Conservation (phyloP, 2,113 vertebrate species). For the Meriones unguiculatus region DNA sequence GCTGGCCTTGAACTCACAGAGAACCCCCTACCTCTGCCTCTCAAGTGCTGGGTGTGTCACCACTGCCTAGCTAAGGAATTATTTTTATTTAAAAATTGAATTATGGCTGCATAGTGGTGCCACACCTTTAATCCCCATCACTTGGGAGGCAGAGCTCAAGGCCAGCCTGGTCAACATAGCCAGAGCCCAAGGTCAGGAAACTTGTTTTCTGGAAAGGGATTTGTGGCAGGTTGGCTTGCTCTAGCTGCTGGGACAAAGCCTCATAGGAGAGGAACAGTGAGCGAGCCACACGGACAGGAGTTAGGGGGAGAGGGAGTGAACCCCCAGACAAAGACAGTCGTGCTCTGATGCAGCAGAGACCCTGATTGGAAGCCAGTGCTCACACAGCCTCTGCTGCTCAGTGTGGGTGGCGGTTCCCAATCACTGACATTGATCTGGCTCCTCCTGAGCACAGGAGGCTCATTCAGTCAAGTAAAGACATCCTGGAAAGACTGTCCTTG, state of each 20-base stretch:
- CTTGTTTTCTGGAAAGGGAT: background rate
- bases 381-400: too few relatives aligned
- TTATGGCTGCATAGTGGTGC: fast-evolving
- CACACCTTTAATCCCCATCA: background rate
- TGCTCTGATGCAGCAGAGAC: background rate
- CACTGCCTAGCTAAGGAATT: background rate
- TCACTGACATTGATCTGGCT: too few relatives aligned
- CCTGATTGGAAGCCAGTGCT: background rate
- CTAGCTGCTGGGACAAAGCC: background rate
- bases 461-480: background rate
- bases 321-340: background rate
- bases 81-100: background rate
- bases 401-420: background rate
- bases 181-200: background rate
- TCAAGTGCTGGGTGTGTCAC: background rate
- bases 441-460: background rate
- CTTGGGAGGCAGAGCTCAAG: background rate
- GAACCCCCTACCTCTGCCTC: background rate
- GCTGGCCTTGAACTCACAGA: background rate
- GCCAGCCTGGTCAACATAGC: background rate
- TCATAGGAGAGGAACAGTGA: background rate
- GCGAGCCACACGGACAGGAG: background rate
- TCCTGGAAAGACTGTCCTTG: background rate
- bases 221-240: background rate
- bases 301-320: background rate